These are phyloP conservation scores for Pectinophora gossypiella DNA, from an alignment of 1,140 invertebrate species.

Conservation along the genomic window DNA sequence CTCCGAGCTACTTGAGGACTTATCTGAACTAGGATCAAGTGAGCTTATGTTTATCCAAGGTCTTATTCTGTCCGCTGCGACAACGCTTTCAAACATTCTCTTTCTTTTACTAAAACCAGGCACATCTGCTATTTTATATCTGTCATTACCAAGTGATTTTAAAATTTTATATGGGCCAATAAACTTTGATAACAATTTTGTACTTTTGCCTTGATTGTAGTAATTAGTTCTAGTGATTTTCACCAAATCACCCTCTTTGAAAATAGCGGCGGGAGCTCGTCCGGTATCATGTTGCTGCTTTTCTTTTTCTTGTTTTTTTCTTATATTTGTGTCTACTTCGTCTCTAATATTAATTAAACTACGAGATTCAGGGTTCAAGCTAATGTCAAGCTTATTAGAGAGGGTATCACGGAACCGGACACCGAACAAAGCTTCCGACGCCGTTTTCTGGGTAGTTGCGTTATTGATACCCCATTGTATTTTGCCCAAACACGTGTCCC, in stretches of 20 bases:
- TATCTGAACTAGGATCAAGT: not conserved
- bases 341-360: not conserved
- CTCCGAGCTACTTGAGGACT: not conserved
- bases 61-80: slow-evolving; percentile 1
- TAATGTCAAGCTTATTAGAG: not conserved
- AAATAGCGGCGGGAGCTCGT: not conserved
- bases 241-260: not conserved
- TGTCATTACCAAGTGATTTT: not conserved
- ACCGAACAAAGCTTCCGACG: slow-evolving; percentile 1
- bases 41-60: not conserved
- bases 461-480: slow-evolving; percentile 1
- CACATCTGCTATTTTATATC: not conserved
- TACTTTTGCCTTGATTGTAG: not conserved
- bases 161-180: not conserved
- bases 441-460: not conserved
- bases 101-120: not conserved
- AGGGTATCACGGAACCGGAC: not conserved
- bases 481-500: slow-evolving; percentile 2
- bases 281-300: not conserved
- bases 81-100: not conserved
- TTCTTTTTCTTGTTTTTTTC: not conserved
- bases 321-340: not conserved
- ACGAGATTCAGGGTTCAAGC: not conserved
- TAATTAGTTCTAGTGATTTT: not conserved
- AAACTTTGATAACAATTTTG: slow-evolving; percentile 1